phyloP scores from a whole-genome alignment of 2,797 vertebrate genomes.

The Falco rusticolus region DNA sequence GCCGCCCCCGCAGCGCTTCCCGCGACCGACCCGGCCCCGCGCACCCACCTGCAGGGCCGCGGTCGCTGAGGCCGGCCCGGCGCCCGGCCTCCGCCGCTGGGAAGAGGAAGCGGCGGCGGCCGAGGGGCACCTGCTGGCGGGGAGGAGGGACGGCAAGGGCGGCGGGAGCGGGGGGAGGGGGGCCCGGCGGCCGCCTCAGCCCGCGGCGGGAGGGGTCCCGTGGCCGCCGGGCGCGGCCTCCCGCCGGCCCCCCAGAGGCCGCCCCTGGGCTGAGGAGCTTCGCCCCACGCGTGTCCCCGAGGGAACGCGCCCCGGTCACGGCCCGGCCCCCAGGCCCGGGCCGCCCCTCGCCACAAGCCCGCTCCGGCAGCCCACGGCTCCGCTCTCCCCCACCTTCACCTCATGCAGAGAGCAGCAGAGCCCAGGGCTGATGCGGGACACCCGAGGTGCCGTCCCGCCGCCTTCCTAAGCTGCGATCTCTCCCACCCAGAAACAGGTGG shows the following conservation, averaged over 20 bases:
- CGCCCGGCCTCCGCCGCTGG: not conserved
- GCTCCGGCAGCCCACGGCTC: too few relatives aligned
- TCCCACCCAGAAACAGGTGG: not conserved
- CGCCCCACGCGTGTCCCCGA: too few relatives aligned
- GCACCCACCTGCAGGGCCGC: not conserved
- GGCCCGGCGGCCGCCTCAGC: too few relatives aligned
- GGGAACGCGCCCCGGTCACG: too few relatives aligned
- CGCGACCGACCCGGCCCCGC: not conserved
- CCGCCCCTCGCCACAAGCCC: too few relatives aligned
- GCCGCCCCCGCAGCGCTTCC: too few relatives aligned
- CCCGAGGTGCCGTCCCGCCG: rapidly evolving
- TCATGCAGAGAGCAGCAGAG: not conserved
- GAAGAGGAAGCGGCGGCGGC: slow-evolving; percentile 9
- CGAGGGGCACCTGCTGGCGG: slow-evolving; percentile 76
- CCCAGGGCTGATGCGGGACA: not conserved
- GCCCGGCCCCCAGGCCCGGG: too few relatives aligned
- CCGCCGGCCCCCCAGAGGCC: too few relatives aligned
- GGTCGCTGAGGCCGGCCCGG: not conserved
- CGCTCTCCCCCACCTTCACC: not conserved
- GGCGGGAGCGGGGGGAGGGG: not conserved
- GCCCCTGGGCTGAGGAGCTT: too few relatives aligned
- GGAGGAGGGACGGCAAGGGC: slow-evolving; percentile 73
- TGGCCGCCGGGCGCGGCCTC: too few relatives aligned
- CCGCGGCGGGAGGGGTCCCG: too few relatives aligned
- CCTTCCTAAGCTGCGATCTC: not conserved